Evolutionary conservation across 2,888 invertebrate genomes (phyloP).

Genomic region (Drepanosiphum platanoidis): DNA sequence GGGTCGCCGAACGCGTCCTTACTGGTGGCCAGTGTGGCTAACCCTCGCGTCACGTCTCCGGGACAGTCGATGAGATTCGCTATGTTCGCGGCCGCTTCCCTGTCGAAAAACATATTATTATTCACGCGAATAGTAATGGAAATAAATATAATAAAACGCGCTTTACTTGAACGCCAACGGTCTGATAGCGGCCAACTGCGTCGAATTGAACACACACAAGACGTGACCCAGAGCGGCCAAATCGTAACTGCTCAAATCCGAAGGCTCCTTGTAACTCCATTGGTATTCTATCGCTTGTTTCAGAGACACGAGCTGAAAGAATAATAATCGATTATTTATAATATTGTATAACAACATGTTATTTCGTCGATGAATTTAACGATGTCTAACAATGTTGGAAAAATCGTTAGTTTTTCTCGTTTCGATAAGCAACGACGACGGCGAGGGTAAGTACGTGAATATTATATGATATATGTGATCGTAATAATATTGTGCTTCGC

Average conservation of each 20-base stretch:
- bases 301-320: slow-evolving; percentile 68
- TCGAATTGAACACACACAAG: slow-evolving; percentile 71
- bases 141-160: slow-evolving; percentile 13
- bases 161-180: slow-evolving; percentile 69
- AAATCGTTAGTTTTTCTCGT: no score
- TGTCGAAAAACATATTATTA: slow-evolving; percentile 37
- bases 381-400: no score
- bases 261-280: slow-evolving; percentile 70
- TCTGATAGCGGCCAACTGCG: slow-evolving; percentile 71
- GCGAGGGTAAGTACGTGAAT: no score
- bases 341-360: no score
- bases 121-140: background rate
- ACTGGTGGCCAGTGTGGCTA: slow-evolving; percentile 64
- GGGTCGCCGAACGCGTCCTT: slow-evolving; percentile 65
- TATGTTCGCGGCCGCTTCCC: slow-evolving; percentile 65
- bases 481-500: no score
- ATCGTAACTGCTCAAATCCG: slow-evolving; percentile 72
- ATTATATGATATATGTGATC: no score
- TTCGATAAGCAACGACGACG: no score
- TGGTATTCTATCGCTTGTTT: slow-evolving; percentile 70
- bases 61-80: slow-evolving; percentile 64
- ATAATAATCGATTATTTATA: slow-evolving; percentile 63
- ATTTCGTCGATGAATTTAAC: no score
- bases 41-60: slow-evolving; percentile 63
- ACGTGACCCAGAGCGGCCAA: slow-evolving; percentile 71